phyloP scores from a whole-genome alignment of 2,113 vertebrate species.

The Panthera tigris region DNA sequence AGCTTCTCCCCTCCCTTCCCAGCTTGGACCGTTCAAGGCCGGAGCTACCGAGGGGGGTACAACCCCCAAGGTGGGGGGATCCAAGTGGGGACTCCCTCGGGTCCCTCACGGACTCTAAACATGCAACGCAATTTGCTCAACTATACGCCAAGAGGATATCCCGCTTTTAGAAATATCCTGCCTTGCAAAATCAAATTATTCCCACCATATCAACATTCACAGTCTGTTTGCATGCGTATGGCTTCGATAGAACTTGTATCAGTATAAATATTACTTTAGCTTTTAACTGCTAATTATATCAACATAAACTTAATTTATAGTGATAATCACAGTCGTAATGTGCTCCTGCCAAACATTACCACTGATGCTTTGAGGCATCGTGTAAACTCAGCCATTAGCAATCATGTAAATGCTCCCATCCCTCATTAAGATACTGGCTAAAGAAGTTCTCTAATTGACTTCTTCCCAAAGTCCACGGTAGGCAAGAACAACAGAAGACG shows the following conservation, averaged over 20 bases:
- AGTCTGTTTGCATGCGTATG: conserved; percentile 74
- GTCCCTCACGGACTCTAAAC: background rate
- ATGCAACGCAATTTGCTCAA: background rate
- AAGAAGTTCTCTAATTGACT: conserved; percentile 86
- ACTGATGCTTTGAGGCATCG: conserved; percentile 78
- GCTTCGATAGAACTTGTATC: conserved; percentile 80
- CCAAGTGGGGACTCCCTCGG: background rate
- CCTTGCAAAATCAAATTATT: conserved; percentile 41
- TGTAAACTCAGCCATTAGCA: conserved; percentile 84
- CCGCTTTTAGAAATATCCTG: conserved; percentile 3
- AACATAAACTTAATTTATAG: conserved; percentile 88
- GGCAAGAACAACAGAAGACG: conserved; percentile 7
- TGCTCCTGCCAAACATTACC: conserved; percentile 79
- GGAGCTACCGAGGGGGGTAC: background rate
- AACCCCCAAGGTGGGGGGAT: background rate
- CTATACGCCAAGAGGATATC: background rate
- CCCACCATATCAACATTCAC: conserved; percentile 49
- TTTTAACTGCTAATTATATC: conserved; percentile 86
- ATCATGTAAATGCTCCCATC: conserved; percentile 82
- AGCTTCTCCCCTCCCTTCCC: background rate
- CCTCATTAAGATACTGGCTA: conserved; percentile 78
- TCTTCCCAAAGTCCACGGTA: conserved; percentile 63
- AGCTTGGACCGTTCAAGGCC: background rate
- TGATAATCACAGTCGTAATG: conserved; percentile 83
- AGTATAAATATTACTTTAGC: conserved; percentile 85